Base-by-base conservation (phyloP, 1,140 invertebrate species). In the Nautilus pompilius region DNA sequence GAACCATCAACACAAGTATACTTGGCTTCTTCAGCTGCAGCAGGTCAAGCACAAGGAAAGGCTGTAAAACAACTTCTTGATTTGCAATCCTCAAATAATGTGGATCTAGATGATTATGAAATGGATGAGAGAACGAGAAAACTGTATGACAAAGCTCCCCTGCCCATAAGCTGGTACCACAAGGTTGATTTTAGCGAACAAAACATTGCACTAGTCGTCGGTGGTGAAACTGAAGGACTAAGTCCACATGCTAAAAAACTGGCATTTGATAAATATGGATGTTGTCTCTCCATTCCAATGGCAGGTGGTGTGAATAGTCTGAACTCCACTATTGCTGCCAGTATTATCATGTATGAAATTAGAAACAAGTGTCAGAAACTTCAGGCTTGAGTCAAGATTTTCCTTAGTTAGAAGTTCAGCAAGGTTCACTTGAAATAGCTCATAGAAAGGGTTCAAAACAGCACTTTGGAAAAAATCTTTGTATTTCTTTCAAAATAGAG, bases 211-310 rank as follows among this genome's bases (percentile, higher is more conserved):
- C 73, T 96, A 1, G 84, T 96, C 34, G 84, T 96, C 70, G 92
- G 93, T 26, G 92, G 93, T n/a, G 94, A 96, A 84, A 93, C 91
- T 20, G 86, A 90, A 79, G 92, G 93, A 0, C 82, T 96, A 4
- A 92, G 90, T 84, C 68, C 85, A 41, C 85, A 90, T 59, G 87
- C 88, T 10, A 86, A 87, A 66, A 81, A 85, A 69, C 82, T 90
- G 28, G 82, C 86, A 4, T 71, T 80, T 56, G 78, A 83, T 17
- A 81, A 75, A 68, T 85, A 86, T 65, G 90, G 80, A 33, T 63
- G 69, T 10, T 71, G 60, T 68, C 61, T 83, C 3, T 77, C 70
- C 65, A 90, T 97, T 69, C 94, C 94, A 1, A 77, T 96, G 63
- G 86, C 84, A 62, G 88, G 87, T 78, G 85, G 87, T 13, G 85